Evolutionary conservation across 1,140 invertebrate species (phyloP), one percentile per base, ranked within the genome.

Genomic region (Macrostomum lignano): DNA sequence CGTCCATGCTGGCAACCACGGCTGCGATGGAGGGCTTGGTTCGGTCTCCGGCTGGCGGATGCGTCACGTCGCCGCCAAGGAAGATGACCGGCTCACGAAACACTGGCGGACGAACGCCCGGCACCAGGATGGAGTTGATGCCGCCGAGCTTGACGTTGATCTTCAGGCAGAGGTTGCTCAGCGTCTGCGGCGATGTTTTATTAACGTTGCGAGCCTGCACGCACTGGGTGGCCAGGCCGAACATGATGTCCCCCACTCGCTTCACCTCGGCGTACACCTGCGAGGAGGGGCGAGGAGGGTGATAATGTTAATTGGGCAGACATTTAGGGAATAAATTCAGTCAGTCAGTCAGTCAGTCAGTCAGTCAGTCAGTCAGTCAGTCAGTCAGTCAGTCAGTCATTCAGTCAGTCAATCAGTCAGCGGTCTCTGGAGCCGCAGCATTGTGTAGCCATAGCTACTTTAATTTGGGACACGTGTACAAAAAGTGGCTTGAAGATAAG

Each of bases 121-220:
- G 91, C 46, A 98, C 76, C 33, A 98, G 63, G 48, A 99, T 98
- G 42, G 77, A 91, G 61, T 98, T 98, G 47, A 98, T 93, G 34
- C 91, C 91, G 38, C 91, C 91, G 22, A 99, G 64, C 60, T 99
- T 99, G 2, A 98, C 91, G 56, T 99, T 99, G 44, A 98, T 99
- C 61, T 98, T 99, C 28, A 98, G 66, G 58, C 91, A 99, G 11
- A 98, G 65, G 64, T 99, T 99, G 38, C 86, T 94, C 17, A 99
- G 65, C 0, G 91, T 98, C 60, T 99, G 91, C 10, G 91, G 88
- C 1, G 86, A 93, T 0, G 88, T 96, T 58, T 94, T 96, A 61
- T 94, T 96, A 2, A 96, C 91, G 62, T 99, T 99, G 61, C 96
- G 96, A 4, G 84, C 79, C 61, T 99, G 91, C 37, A 96, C 91